These are phyloP conservation scores for Dione juno DNA, from an alignment of 2,888 invertebrate genomes.

Conservation along the genomic window DNA sequence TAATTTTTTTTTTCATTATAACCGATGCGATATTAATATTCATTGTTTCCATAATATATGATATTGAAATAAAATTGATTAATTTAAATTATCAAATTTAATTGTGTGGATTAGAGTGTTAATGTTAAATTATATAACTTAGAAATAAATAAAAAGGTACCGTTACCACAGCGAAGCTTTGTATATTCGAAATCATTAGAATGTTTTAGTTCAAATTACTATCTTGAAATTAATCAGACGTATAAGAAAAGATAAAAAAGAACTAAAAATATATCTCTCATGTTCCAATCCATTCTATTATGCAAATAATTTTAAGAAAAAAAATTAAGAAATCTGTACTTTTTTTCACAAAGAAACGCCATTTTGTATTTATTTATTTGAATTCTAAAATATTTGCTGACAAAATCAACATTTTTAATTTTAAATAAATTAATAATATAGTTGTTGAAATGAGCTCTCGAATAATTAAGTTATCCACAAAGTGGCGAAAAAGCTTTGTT, in stretches of 20 bases:
- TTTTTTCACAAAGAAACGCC: neutral
- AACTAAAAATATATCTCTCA: neutral
- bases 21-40: neutral
- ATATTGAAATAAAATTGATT: neutral
- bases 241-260: neutral
- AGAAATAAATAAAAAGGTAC: neutral
- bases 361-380: neutral
- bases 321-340: neutral
- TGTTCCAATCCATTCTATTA: slow-evolving; percentile 14
- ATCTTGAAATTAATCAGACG: neutral
- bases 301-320: neutral
- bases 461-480: slow-evolving; percentile 30
- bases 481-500: slow-evolving; percentile 28
- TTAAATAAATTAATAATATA: slow-evolving; percentile 31
- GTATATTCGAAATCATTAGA: neutral
- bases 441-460: slow-evolving; percentile 12
- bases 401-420: slow-evolving; percentile 23
- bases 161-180: slow-evolving; percentile 5
- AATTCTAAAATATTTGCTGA: neutral
- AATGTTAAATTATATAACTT: neutral
- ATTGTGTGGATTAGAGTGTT: slow-evolving; percentile 6
- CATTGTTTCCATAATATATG: neutral
- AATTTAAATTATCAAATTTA: neutral
- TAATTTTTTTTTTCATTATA: neutral
- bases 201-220: neutral